Evolutionary conservation across 2,888 invertebrate species (phyloP).

Genomic region (Andrena minutula): DNA sequence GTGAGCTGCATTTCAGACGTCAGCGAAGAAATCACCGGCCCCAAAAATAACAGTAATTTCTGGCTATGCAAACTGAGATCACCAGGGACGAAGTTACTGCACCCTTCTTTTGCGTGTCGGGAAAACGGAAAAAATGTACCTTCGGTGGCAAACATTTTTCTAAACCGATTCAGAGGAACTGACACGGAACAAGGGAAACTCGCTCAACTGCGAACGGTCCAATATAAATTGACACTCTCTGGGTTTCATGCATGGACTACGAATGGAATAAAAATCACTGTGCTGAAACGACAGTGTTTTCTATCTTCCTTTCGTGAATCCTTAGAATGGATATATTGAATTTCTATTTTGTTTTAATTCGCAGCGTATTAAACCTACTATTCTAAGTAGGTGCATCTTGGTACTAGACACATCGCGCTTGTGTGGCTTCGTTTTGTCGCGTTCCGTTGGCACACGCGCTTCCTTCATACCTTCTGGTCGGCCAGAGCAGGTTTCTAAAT

Average conservation of each 20-base stretch:
- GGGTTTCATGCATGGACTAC: slow-evolving; percentile 21
- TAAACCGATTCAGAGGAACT: neutral
- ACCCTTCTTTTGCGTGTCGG: neutral
- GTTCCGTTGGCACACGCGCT: slow-evolving; percentile 18
- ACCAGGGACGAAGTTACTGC: too few species aligned
- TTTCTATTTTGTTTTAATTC: slow-evolving; percentile 7
- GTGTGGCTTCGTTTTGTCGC: neutral
- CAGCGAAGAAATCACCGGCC: neutral
- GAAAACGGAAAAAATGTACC: neutral
- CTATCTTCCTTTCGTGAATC: neutral
- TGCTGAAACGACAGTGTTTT: slow-evolving; percentile 1
- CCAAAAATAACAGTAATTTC: too few species aligned
- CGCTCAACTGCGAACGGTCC: slow-evolving; percentile 22
- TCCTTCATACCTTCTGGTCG: slow-evolving; percentile 1
- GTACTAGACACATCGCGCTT: too few species aligned
- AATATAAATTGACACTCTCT: slow-evolving; percentile 36
- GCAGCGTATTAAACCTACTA: neutral
- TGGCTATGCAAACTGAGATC: too few species aligned
- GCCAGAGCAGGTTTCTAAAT: slow-evolving; percentile 17
- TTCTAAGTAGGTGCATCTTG: too few species aligned
- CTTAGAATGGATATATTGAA: slow-evolving; percentile 15
- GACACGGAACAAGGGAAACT: slow-evolving; percentile 32
- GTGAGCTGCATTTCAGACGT: neutral
- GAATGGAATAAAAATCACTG: slow-evolving; percentile 21
- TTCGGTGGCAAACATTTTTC: slow-evolving; percentile 13